Percentiles rank a stretch among this genome's conserved stretches.
Conservation (phyloP, 2,888 invertebrate genomes). For the Cyclophora punctaria region DNA sequence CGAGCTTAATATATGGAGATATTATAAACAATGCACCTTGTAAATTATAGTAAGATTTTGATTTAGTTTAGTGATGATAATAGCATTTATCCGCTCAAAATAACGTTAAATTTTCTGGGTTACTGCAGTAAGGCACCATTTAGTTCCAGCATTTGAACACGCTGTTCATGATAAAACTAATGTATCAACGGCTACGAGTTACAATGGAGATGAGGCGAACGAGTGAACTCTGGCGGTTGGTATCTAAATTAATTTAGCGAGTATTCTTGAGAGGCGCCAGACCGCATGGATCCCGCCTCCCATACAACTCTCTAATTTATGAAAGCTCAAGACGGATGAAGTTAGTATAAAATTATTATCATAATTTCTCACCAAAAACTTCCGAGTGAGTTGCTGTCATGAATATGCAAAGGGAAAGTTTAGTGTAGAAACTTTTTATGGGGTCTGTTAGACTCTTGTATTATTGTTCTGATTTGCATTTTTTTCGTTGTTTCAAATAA, state of each 20-base stretch:
- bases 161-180: constrained; percentile 3
- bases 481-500: constrained; percentile 22
- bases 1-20: constrained; percentile 1
- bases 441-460: constrained; percentile 57
- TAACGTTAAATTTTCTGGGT: too few relatives aligned
- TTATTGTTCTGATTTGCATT: constrained; percentile 57
- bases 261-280: constrained; percentile 28
- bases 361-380: constrained; percentile 72
- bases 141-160: too few relatives aligned
- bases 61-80: too few relatives aligned
- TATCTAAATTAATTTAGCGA: constrained; percentile 35
- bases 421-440: constrained; percentile 61
- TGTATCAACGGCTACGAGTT: constrained; percentile 2
- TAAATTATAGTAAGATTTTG: too few relatives aligned
- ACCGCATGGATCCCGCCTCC: constrained; percentile 32
- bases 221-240: constrained; percentile 16
- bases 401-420: constrained; percentile 70
- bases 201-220: constrained; percentile 8
- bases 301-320: constrained; percentile 48
- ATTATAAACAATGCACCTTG: too few relatives aligned
- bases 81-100: too few relatives aligned
- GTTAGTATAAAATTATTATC: constrained; percentile 68
- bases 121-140: too few relatives aligned
- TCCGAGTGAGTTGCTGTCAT: constrained; percentile 62
- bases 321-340: constrained; percentile 60